Base-by-base conservation (phyloP, 2,888 invertebrate species). In the Slavum lentiscoides region DNA sequence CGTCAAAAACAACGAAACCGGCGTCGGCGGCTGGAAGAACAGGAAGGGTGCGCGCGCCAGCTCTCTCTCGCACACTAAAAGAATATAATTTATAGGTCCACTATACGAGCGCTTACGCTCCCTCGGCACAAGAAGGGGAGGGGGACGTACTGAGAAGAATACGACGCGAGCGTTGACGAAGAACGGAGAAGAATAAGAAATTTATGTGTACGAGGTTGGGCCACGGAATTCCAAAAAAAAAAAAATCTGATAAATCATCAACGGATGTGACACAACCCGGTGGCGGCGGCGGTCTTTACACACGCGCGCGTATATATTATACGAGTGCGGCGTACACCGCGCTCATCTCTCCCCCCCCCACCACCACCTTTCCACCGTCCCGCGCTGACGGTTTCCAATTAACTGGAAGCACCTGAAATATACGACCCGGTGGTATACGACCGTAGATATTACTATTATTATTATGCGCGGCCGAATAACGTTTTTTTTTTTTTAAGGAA, bases 51-150 rank as follows among this genome's bases (percentile, higher is more conserved):
- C 3, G 43, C n/a, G 53, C 39, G 37, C 64, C 43, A 30, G 43
- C 9, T 9, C 43, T 9, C 43, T 64, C 70, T 68, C 61, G 7
- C 39, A 37, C 23, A 55, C 74, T 66, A 43, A 64, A 62, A 77
- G 77, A 77, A 77, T 70, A 77, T 77, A 77, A 77, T 77, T 77
- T 77, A 77, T 77, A 77, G 77, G 53, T 77, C 77, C 77, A 64
- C 62, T 77, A 62, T 77, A 23, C 30, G 58, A 30, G 37, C 17
- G 62, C 17, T 61, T 21, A 55, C 37, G 21, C 17, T 21, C 6
- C 3, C 30, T 2, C 39, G 61, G 49, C 55, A n/a, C 7, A 9
- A 17, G 39, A 19, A 30, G 30, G 30, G 30, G 30, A 30, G 30
- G 30, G 30, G 53, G 7, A 74, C 74, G 66, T 21, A 53, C 13